Base-by-base conservation (phyloP, 2,888 invertebrate genomes). In the Lepidochitona cinerea region DNA sequence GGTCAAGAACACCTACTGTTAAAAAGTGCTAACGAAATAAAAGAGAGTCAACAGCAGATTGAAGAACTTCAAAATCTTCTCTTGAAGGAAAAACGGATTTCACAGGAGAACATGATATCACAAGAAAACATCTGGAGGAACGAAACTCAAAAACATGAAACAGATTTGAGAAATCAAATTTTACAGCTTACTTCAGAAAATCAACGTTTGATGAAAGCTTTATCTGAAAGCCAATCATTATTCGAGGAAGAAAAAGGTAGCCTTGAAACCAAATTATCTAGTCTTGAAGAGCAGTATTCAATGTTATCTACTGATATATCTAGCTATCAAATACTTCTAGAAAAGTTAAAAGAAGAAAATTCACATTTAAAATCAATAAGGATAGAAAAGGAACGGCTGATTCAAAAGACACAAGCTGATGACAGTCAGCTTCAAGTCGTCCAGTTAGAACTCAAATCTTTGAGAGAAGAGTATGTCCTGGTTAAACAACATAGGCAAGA, bases 241-340 rank as follows among this genome's bases (percentile, higher is more conserved):
- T 29, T 14, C 14, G 59, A 59, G 23, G 14, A 29, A 65, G 9
- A 77, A 76, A 41, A 70, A 73, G 29, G 41, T 52, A 32, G 77
- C 76, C 32, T 80, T 7, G 77, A 83, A 54, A 77, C 79, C 41
- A 77, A 85, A 68, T 33, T 80, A 26, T 36, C 65, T 29, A 83
- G 83, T 29, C 70, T 82, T 67, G 71, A 83, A 64, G 77, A 83
- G 7, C 84, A 85, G 52, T 86, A 83, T 76, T 74, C 80, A 37
- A 81, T 84, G 79, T 68, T 85, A 49, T 80, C 49, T 12, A 32
- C 68, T 9, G 79, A 80, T 65, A 79, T 73, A 23, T 49, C 71
- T 9, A 68, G 76, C 26, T 75, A 77, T 67, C 74, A 79, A 49
- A 69, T 73, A 18, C 66, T 79, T 9, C 71, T 77, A 77, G 72